Base-by-base conservation (phyloP, 2,113 vertebrate species). In the Seriola dumerili region DNA sequence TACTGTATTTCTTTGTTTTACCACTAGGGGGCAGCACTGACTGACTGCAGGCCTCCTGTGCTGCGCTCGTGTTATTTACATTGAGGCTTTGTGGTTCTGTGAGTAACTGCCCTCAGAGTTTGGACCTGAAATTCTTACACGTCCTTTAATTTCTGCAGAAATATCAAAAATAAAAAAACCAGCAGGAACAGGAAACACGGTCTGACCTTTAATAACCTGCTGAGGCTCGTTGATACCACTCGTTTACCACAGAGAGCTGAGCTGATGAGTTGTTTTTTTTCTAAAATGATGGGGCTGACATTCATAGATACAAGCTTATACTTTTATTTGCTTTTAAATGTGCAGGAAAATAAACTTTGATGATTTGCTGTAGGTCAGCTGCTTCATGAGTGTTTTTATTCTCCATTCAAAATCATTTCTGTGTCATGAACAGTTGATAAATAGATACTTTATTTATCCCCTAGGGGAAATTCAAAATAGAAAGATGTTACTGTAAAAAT, bases 331-430 rank as follows among this genome's bases (percentile, higher is more conserved):
- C 89, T 91, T 89, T 90, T 88, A 84, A 85, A 89, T 71, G 76
- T 88, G 86, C 85, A 74, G 81, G 58, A 91, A 88, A 93, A 92
- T 89, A 90, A 92, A 91, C 23, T 32, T 72, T 72, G 86, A 83
- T 76, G 70, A 84, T 90, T 92, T 92, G 63, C 86, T 75, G 44
- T 87, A 68, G 3, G 6, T 25, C 50, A 14, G 38, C 38, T 59
- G 48, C 4, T 69, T 16, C 0, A 1, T 32, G 16, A 7, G 34
- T 36, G 34, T 36, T 36, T 36, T 36, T 36, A 36, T 36, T 36
- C 34, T 36, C 34, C 34, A 6, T 36, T 36, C 4, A 36, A 6
- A 36, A 36, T 36, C 34, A 4, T 36, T 36, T 36, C 34, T 5
- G 34, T 36, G 5, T 36, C 34, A 36, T 36, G 6, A 36, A 36